Evolutionary conservation across 30 jellyfish, hydroid and myxozoan genomes (phyloP), one percentile per base, ranked within the genome.

Genomic region (Aurelia coerulea): DNA sequence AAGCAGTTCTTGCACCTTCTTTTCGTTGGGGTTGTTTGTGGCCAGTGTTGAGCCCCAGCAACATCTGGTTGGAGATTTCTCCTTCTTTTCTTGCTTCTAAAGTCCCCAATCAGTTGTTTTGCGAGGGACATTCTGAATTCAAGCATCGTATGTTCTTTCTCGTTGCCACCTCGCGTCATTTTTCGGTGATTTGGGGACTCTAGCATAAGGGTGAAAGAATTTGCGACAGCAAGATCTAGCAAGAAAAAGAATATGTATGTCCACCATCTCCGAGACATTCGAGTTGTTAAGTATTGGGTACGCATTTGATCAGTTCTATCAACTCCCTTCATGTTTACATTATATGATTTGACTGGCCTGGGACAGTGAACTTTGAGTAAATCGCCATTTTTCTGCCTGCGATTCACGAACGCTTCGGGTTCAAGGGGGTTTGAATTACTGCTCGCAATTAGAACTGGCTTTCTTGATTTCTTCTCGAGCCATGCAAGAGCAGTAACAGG

Each of bases 251-350:
- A 85, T 69, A 85, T 78, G 52, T 93, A 41, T 65, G 73, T 85
- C 96, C 96, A 87, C 95, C 97, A 80, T 81, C 88, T 86, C 67
- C 49, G 79, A 19, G 79, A 59, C 62, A 73, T 79, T 59, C 95
- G 66, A 52, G 80, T 42, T 2, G 69, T 81, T 75, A 88, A 85
- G 74, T 92, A 81, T 51, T 73, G 51, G 10, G 98, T 59, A 50
- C 89, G 79, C 68, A 76, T 60, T 72, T 65, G 76, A 56, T 92
- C 90, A 42, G 94, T 93, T 69, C 79, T 87, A 71, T 92, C 97
- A 46, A 80, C 97, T 78, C 95, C 97, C 9, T 96, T 97, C 95
- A 87, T 87, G 73, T 68, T 17, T 39, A 71, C 33, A 52, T 90
- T 39, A 19, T 90, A 90, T 12, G 58, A 88, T 18, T 51, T 89